These are phyloP conservation scores for Polydrusus pterygomalis DNA, from an alignment of 2,888 invertebrate genomes.

Conservation along the genomic window DNA sequence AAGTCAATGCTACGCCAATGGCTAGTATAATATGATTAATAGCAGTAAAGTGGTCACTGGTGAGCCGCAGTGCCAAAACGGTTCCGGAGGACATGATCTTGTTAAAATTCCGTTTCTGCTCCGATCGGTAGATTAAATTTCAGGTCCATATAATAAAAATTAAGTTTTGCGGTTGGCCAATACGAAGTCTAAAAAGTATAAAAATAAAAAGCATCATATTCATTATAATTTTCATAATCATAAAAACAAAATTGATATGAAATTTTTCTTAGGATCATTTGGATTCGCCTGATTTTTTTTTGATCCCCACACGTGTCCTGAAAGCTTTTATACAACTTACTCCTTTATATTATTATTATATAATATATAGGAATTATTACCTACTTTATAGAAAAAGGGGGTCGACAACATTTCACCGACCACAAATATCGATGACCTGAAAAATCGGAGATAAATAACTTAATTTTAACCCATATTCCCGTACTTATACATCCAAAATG, in stretches of 20 bases:
- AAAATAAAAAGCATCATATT: slow-evolving; percentile 36
- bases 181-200: slow-evolving; percentile 39
- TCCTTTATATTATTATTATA: too few relatives aligned
- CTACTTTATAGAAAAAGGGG: too few relatives aligned
- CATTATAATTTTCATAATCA: slow-evolving; percentile 26
- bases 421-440: too few relatives aligned
- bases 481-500: too few relatives aligned
- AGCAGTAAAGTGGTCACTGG: slow-evolving; percentile 46
- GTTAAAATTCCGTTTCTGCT: slow-evolving; percentile 53
- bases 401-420: too few relatives aligned
- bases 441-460: too few relatives aligned
- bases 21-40: slow-evolving; percentile 47
- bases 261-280: background rate
- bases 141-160: slow-evolving; percentile 51
- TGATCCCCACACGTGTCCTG: too few relatives aligned
- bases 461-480: too few relatives aligned
- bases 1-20: slow-evolving; percentile 51
- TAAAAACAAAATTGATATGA: background rate
- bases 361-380: too few relatives aligned
- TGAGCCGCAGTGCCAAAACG: slow-evolving; percentile 50
- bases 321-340: too few relatives aligned
- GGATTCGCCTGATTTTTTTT: too few relatives aligned
- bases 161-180: slow-evolving; percentile 44
- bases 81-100: slow-evolving; percentile 53
- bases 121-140: slow-evolving; percentile 49